A percentile compares a stretch with the other conserved stretches of the same genome.
Evolutionary conservation across 1,140 invertebrate species (phyloP).

Genomic region (Hyphantria cunea): DNA sequence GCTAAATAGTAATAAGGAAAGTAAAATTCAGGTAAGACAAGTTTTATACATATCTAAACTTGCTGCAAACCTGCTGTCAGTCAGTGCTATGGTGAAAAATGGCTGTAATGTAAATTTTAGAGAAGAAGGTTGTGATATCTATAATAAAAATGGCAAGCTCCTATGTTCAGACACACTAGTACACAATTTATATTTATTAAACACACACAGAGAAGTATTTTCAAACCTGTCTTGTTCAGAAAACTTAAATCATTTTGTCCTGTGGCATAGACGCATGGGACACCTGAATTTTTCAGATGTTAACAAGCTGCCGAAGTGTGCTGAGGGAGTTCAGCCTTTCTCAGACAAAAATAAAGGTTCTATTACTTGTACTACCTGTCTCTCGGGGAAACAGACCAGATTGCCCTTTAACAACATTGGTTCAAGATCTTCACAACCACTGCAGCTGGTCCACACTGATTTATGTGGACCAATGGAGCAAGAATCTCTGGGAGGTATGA

Average conservation of each 20-base stretch:
- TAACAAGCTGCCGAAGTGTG: slow-evolving; percentile 32
- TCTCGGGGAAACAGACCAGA: slow-evolving; percentile 36
- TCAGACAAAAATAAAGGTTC: slow-evolving; percentile 7
- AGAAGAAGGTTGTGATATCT: too few species aligned
- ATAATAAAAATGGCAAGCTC: slow-evolving; percentile 21
- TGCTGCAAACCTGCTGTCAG: too few species aligned
- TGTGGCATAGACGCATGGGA: slow-evolving; percentile 45
- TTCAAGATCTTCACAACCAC: slow-evolving; percentile 26
- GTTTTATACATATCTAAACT: too few species aligned
- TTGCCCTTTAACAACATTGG: slow-evolving; percentile 35
- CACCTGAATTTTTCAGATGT: slow-evolving; percentile 41
- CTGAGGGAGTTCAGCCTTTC: slow-evolving; percentile 30
- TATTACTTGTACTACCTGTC: slow-evolving; percentile 35
- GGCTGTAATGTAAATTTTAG: slow-evolving; percentile 43
- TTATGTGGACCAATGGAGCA: slow-evolving; percentile 42
- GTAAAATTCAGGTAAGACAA: too few species aligned
- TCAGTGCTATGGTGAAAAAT: slow-evolving; percentile 45
- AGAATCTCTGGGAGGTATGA: slow-evolving; percentile 36
- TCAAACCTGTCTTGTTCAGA: slow-evolving; percentile 29
- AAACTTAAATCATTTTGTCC: slow-evolving; percentile 37
- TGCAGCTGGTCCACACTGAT: slow-evolving; percentile 39
- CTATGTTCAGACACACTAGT: slow-evolving; percentile 36
- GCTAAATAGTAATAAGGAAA: too few species aligned
- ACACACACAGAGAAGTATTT: slow-evolving; percentile 35
- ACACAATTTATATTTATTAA: slow-evolving; percentile 41